These are phyloP conservation scores for Sakesphorus luctuosus DNA, from an alignment of 2,113 vertebrate genomes.

Conservation along the genomic window DNA sequence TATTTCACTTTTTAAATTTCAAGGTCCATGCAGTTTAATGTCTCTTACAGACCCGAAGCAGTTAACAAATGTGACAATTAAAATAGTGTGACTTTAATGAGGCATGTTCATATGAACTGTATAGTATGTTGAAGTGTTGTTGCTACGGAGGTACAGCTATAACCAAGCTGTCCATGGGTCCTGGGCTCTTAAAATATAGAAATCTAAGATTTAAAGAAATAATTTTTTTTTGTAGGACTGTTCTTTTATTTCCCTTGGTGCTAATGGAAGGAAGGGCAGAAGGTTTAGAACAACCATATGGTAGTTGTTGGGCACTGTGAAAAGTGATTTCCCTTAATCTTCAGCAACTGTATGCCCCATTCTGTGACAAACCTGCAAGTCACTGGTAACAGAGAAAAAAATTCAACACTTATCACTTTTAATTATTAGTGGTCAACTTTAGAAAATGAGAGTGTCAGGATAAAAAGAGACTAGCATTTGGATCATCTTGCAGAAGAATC, in stretches of 20 bases:
- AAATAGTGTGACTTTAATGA: not conserved
- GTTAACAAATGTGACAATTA: not conserved
- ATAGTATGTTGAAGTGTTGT: not conserved
- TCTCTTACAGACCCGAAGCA: not conserved
- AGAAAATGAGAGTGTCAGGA: not conserved
- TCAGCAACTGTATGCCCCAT: not conserved
- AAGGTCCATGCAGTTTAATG: not conserved
- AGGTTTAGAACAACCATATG: not conserved
- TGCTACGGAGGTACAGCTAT: not conserved
- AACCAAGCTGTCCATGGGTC: not conserved
- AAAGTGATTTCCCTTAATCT: not conserved
- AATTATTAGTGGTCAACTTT: not conserved
- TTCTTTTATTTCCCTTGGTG: not conserved
- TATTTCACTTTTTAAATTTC: not conserved
- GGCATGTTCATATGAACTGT: not conserved
- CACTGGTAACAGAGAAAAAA: not conserved
- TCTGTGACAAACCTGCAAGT: not conserved
- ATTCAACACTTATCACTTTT: not conserved
- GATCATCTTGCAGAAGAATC: not conserved
- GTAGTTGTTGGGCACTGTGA: not conserved
- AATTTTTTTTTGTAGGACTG: not conserved
- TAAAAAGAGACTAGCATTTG: not conserved
- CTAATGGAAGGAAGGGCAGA: not conserved
- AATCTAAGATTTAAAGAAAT: not conserved
- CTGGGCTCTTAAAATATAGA: not conserved